Percentiles rank a stretch among this genome's conserved stretches.
Conservation (phyloP, 2,113 vertebrate genomes). For the Syrmaticus mikado region DNA sequence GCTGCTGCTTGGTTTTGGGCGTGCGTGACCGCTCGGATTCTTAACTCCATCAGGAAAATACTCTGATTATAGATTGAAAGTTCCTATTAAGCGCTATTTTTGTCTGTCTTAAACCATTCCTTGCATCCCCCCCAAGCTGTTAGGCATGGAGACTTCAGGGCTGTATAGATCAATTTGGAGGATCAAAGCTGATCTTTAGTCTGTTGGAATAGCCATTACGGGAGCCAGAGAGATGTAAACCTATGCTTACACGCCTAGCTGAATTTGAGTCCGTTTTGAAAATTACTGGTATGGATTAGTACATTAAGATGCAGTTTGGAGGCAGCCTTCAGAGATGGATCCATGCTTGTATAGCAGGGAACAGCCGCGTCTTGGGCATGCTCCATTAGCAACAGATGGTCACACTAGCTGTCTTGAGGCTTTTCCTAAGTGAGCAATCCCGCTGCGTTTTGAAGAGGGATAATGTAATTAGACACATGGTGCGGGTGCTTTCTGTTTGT, state of each 20-base stretch:
- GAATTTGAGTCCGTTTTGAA: not conserved
- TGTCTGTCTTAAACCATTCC: not conserved
- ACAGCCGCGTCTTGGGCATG: not conserved
- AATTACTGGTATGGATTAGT: not conserved
- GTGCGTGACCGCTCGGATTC: not conserved
- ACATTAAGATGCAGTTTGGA: not conserved
- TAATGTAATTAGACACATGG: not conserved
- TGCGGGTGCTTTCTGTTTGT: not conserved
- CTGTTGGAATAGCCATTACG: not conserved
- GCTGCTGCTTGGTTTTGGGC: too few relatives aligned
- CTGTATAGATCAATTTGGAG: not conserved
- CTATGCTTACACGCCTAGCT: not conserved
- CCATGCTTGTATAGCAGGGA: not conserved
- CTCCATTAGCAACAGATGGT: constrained; percentile 35
- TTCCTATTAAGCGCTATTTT: not conserved
- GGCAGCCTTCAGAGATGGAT: not conserved
- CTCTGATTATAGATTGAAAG: not conserved
- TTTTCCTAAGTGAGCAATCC: not conserved
- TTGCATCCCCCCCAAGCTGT: not conserved
- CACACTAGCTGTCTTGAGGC: not conserved
- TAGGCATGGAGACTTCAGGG: not conserved
- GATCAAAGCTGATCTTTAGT: not conserved
- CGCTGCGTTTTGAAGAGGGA: not conserved
- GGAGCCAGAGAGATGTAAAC: not conserved
- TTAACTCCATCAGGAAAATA: not conserved